Base-by-base conservation (phyloP, 2,888 invertebrate species). In the Drosophila limbata region DNA sequence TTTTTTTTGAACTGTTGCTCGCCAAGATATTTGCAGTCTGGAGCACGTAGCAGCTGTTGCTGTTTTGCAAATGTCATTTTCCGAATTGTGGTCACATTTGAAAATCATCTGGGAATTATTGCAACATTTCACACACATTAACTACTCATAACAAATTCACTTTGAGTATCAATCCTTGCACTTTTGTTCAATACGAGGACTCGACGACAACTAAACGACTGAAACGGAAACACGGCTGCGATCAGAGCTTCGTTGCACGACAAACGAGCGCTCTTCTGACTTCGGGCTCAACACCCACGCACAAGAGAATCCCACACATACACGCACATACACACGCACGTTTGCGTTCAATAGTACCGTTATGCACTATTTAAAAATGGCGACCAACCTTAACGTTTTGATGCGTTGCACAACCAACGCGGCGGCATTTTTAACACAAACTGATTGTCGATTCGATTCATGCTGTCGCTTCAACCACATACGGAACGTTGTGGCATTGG, bases 361-460 rank as follows among this genome's bases (percentile, higher is more conserved):
- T 81, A 81, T 69, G 59, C 59, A 47, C 47, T 61, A 62, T 37
- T 59, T 51, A 13, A 67, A 79, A 66, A 74, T 74, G 83, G 79
- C 85, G 82, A 51, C 70, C 59, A 61, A 60, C 62, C 67, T 52
- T 55, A 72, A 52, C 61, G 55, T 57, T 71, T 50, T 25, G 39
- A 73, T 79, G 76, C 76, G 76, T 59, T 55, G 71, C 81, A 73
- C 86, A 79, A 89, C 84, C 84, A 89, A 78, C 82, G 69, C 85
- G 82, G 69, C 69, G 77, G 87, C 89, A 80, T 82, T 73, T 84
- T 84, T 80, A 84, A 88, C 84, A 86, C 77, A 70, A 87, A 85
- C 88, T 89, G 75, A 69, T 57, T 67, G 69, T 47, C 60, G 69
- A 56, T 55, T 56, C 53, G 56, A 21, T 62, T 60, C 75, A 45